A percentile compares a stretch with the other conserved stretches of the same genome.
Conservation (phyloP, 2,113 vertebrate species). For the Galeopterus variegatus region DNA sequence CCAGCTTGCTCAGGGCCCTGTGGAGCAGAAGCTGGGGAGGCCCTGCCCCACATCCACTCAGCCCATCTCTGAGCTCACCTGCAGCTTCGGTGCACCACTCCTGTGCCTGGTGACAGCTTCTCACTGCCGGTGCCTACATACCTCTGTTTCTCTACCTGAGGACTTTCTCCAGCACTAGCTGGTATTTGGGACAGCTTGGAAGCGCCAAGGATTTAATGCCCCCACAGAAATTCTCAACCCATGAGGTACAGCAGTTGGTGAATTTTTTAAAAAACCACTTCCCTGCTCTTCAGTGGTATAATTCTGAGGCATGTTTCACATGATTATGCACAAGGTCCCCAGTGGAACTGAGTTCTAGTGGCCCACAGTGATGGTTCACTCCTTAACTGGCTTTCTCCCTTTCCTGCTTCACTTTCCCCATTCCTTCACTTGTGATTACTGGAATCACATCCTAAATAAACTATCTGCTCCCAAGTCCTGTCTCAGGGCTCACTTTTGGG, state of each 20-base stretch:
- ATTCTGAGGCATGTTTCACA: not conserved
- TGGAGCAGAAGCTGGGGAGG: not conserved
- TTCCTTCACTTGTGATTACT: constrained; percentile 13
- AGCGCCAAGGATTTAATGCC: not conserved
- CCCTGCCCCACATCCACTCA: not conserved
- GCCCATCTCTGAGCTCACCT: not conserved
- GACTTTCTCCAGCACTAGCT: constrained; percentile 25
- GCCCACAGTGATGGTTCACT: not conserved
- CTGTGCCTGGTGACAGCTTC: not conserved
- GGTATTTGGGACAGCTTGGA: not conserved
- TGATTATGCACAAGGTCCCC: not conserved
- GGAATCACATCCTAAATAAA: constrained; percentile 46
- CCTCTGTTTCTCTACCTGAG: constrained; percentile 15
- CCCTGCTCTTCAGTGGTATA: not conserved
- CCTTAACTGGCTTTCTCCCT: not conserved
- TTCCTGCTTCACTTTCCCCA: not conserved
- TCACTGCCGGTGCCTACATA: not conserved
- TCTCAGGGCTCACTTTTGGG: not conserved
- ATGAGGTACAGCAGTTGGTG: not conserved
- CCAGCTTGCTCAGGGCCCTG: not conserved
- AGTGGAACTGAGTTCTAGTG: not conserved
- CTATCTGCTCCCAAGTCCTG: not conserved
- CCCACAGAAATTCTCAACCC: constrained; percentile 28
- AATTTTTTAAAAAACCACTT: constrained; percentile 5
- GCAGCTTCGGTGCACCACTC: not conserved